Evolutionary conservation across 2,113 vertebrate species (phyloP), one percentile per base, ranked within the genome.

Genomic region (Lota lota): DNA sequence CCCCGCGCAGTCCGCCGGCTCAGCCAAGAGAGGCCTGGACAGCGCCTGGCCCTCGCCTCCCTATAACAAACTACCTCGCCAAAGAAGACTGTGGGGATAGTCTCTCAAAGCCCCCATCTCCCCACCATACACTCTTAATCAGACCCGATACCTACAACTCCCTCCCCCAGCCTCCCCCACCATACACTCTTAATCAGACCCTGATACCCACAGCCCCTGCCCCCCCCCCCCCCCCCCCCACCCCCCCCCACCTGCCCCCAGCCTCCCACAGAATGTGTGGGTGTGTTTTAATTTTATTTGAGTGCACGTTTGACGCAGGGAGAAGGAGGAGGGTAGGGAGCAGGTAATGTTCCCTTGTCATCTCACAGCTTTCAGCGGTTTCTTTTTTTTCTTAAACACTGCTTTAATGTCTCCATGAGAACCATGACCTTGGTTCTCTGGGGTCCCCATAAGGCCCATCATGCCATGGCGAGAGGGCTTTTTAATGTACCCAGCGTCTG

Each of bases 401-500:
- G 79, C 65, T 76, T 83, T 79, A 82, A 83, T 83, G 77, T 84
- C 73, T 85, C 83, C 81, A 75, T 68, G 61, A 78, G 85, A 78
- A 77, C 83, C 64, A 68, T 89, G 83, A 88, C 88, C 78, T 80
- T 79, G 78, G 80, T 83, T 74, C 77, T 78, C 68, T 60, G 68
- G 79, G 78, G 79, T 67, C 40, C 79, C 79, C 79, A 79, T 76
- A 87, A 85, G 79, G 70, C 80, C 78, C 79, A 84, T 87, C 85
- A 82, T 10, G 28, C 71, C 69, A 22, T 83, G 76, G 77, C 79
- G 75, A 80, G 87, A 76, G 79, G 79, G 83, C 75, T 81, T 82
- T 77, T 78, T 88, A 90, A 90, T 87, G 86, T 79, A 79, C 71
- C 50, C 17, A 88, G 77, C 88, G 90, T 86, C 90, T 85, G 89